These are phyloP conservation scores for Dermochelys coriacea DNA, from an alignment of 2,797 vertebrate genomes.

Conservation along the genomic window DNA sequence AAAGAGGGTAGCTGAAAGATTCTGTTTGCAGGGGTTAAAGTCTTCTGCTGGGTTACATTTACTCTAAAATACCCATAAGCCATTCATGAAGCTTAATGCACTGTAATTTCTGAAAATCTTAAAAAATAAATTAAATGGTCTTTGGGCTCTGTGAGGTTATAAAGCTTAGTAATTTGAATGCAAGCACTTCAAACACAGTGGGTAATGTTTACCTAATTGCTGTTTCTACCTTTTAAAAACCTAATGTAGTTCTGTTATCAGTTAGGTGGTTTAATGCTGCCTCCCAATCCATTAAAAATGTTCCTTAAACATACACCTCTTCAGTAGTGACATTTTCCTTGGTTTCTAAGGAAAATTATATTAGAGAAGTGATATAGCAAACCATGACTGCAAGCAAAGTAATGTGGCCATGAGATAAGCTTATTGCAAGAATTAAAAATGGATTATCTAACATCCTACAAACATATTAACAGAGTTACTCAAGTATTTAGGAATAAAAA, in stretches of 20 bases:
- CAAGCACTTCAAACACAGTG: not conserved
- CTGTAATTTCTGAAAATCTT: not conserved
- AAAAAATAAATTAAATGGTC: not conserved
- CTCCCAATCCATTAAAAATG: not conserved
- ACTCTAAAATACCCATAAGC: not conserved
- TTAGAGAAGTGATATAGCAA: not conserved
- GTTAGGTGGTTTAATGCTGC: constrained; percentile 1
- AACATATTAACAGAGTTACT: not conserved
- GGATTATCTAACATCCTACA: not conserved
- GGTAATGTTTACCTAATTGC: constrained; percentile 10
- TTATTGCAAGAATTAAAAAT: constrained; percentile 5
- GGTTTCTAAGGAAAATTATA: constrained; percentile 27
- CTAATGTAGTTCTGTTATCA: not conserved
- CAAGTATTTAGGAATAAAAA: not conserved
- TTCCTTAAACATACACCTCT: not conserved
- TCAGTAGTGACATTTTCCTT: constrained; percentile 9
- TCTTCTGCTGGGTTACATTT: not conserved
- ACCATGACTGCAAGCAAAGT: not conserved
- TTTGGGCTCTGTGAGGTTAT: not conserved
- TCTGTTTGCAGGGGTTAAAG: not conserved
- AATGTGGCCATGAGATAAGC: constrained; percentile 11
- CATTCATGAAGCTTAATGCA: not conserved
- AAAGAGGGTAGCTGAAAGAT: not conserved
- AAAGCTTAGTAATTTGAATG: not conserved
- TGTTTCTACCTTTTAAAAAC: constrained; percentile 19